Percentiles rank a stretch among this genome's conserved stretches.
These are phyloP conservation scores for Amazonetta brasiliensis DNA, from an alignment of 2,797 vertebrate genomes.

Conservation along the genomic window DNA sequence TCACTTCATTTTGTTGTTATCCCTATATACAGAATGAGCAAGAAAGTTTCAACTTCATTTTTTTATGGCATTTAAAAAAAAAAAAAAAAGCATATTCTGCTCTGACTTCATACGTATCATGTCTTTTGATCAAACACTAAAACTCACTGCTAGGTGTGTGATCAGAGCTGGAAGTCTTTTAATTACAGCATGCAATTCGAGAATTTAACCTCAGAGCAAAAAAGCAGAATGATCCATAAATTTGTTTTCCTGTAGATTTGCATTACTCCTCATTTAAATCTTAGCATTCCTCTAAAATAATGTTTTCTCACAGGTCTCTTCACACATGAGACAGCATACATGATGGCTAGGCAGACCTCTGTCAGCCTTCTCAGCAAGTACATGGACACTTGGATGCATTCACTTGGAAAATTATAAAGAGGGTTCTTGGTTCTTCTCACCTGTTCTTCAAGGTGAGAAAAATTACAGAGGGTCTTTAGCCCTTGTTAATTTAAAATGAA, in stretches of 20 bases:
- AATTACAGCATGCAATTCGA: background rate
- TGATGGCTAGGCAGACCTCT: background rate
- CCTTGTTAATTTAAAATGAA: background rate
- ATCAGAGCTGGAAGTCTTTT: background rate
- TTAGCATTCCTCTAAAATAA: background rate
- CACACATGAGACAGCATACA: background rate
- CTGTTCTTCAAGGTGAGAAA: background rate
- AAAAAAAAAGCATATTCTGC: background rate
- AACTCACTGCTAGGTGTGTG: background rate
- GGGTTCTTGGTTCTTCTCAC: background rate
- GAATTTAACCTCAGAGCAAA: background rate
- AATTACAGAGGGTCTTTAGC: background rate
- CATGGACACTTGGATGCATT: background rate
- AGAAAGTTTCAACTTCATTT: background rate
- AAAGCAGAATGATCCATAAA: background rate
- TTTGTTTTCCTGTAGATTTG: background rate
- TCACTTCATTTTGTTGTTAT: background rate
- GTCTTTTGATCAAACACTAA: background rate
- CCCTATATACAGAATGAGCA: background rate
- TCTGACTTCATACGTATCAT: background rate
- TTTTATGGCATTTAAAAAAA: background rate
- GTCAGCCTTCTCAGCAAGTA: background rate
- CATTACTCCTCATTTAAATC: background rate
- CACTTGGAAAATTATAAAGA: background rate
- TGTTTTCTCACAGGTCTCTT: background rate